Evolutionary conservation across 2,797 vertebrate genomes (phyloP).

Genomic region (Chloroceryle amazona): DNA sequence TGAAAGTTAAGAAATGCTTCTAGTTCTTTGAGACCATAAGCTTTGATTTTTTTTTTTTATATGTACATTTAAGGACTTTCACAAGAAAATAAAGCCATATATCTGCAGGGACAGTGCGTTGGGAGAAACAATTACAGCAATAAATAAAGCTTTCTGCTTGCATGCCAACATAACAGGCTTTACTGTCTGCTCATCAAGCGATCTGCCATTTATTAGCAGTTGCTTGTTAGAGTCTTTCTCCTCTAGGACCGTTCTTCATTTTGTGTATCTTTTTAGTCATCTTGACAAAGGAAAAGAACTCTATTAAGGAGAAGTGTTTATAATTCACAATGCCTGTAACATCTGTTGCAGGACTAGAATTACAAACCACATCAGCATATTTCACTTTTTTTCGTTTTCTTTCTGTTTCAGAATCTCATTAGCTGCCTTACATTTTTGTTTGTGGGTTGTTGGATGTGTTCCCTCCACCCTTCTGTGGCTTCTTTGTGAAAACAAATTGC

Average conservation of each 20-base stretch:
- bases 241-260: not conserved
- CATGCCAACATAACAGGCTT: not conserved
- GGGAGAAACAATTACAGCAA: not conserved
- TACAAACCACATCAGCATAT: not conserved
- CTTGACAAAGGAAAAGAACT: not conserved
- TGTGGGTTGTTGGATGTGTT: not conserved
- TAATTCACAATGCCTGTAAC: not conserved
- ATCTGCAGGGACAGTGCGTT: not conserved
- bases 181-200: not conserved
- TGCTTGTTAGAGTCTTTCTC: not conserved
- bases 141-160: not conserved
- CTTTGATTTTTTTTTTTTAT: not conserved
- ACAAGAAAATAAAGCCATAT: not conserved
- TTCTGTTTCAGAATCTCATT: not conserved
- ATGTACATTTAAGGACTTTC: not conserved
- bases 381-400: not conserved
- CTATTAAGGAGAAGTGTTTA: not conserved
- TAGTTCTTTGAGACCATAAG: not conserved
- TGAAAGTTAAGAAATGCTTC: not conserved
- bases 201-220: not conserved
- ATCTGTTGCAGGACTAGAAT: not conserved
- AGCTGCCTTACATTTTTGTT: not conserved
- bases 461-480: not conserved
- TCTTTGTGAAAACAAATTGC: not conserved
- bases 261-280: conserved; percentile 14